Base-by-base conservation (phyloP, 2,113 vertebrate genomes). In the Panurus biarmicus region DNA sequence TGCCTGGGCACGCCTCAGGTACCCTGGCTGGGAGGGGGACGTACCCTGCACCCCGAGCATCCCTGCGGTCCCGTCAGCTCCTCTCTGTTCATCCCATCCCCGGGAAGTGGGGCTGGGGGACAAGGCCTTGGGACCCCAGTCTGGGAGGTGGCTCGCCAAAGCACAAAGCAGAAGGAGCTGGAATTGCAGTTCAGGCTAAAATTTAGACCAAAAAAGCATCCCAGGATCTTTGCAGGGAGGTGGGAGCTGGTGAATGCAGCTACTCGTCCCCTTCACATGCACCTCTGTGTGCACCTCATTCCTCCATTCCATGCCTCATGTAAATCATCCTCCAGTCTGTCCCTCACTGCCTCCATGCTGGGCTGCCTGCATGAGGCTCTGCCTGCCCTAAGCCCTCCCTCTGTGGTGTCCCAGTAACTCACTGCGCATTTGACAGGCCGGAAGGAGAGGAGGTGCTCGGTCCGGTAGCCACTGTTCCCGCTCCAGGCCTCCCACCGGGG, bases 371-470 rank as follows among this genome's bases (percentile, higher is more conserved):
- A 25, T 7, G 36, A 71, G 47, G 60, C 64, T 86, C 76, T 80
- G 11, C 36, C 42, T 57, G 72, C 60, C 89, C 62, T 3, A 1
- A 38, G 20, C 16, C 15, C 45, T 22, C 62, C 53, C 7, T 1
- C 13, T 2, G 21, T 1, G 9, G 12, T 23, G 56, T 48, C 50
- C 64, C 88, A 3, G 1, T 29, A 66, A 98, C 98, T 98, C 96
- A 99, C 99, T 35, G 98, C 98, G 7, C 98, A 99, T 96, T 98
- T 98, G 97, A 99, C 95, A 66, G 99, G 98, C 94, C 98, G 98
- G 97, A 99, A 99, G 57, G 99, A 99, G 53, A 99, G 99, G 95
- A 99, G 96, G 95, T 99, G 98, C 94, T 99, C 98, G 5, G 99
- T 99, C 95, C 98, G 98, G 97, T 99, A 99, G 96, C 98, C 97